A percentile compares a stretch with the other conserved stretches of the same genome.
These are phyloP conservation scores for Kryptolebias ocellatus DNA, from an alignment of 2,797 vertebrate species.

Conservation along the genomic window DNA sequence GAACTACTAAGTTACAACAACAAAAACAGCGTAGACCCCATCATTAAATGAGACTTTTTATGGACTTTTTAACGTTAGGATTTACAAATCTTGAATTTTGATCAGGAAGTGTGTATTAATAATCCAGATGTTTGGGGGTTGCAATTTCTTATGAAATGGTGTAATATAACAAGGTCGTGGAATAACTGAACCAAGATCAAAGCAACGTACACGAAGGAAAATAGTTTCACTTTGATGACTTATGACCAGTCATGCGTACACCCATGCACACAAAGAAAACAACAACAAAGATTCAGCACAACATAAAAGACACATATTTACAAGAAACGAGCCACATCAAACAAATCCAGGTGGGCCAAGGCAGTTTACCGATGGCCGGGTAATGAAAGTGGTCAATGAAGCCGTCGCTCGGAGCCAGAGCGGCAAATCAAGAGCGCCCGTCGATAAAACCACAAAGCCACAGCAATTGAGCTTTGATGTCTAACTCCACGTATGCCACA, in stretches of 20 bases:
- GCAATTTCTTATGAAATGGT: conserved; percentile 1
- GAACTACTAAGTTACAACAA: conserved; percentile 13
- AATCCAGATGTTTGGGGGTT: background rate
- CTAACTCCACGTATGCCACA: conserved; percentile 44
- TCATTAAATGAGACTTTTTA: conserved; percentile 1
- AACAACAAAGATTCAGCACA: conserved; percentile 6
- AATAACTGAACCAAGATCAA: conserved; percentile 2
- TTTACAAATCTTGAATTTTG: too few species aligned
- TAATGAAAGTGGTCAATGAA: conserved; percentile 66
- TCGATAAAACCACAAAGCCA: conserved; percentile 45
- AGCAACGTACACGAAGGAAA: background rate
- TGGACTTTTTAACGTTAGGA: background rate
- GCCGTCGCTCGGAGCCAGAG: conserved; percentile 43
- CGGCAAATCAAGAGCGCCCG: conserved; percentile 47
- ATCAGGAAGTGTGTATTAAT: too few species aligned
- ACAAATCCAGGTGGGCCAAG: conserved; percentile 50
- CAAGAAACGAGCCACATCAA: conserved; percentile 16
- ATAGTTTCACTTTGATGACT: conserved; percentile 19
- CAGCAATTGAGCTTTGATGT: conserved; percentile 42
- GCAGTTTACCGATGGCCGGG: conserved; percentile 52
- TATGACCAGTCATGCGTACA: background rate
- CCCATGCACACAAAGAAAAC: conserved; percentile 23
- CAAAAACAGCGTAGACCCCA: conserved; percentile 2
- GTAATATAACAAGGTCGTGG: background rate
- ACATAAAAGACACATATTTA: conserved; percentile 18